phyloP scores from a whole-genome alignment of 64 coral and sea anemone genomes.

The Porites australiensis region DNA sequence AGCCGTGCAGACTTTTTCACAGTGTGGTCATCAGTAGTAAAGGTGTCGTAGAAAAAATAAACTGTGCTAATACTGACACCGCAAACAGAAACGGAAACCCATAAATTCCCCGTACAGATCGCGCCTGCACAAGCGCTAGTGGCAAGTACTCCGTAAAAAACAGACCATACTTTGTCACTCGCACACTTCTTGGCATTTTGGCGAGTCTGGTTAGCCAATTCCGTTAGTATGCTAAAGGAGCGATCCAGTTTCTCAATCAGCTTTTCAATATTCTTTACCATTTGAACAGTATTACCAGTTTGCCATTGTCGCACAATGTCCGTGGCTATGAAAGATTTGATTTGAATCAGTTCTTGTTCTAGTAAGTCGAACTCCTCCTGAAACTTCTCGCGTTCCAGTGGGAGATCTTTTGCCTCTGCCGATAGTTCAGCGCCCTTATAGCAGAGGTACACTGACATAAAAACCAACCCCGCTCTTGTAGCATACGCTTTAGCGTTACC shows the following conservation, averaged over 20 bases:
- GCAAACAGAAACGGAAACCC: neutral
- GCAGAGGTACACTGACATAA: neutral
- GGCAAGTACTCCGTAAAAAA: neutral
- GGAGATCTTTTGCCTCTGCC: neutral
- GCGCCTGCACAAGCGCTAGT: neutral
- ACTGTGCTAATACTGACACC: neutral
- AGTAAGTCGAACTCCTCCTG: neutral
- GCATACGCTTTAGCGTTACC: neutral
- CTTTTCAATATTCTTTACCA: neutral
- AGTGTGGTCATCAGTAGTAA: neutral
- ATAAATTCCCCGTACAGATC: neutral
- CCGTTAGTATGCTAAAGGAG: neutral
- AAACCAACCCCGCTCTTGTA: neutral
- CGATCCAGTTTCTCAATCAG: neutral
- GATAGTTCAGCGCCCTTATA: neutral
- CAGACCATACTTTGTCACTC: neutral
- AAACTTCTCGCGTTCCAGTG: neutral
- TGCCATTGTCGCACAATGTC: neutral
- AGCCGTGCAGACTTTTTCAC: neutral
- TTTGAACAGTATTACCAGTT: neutral
- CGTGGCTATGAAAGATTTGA: neutral
- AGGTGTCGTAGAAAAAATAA: neutral
- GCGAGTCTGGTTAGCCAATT: neutral
- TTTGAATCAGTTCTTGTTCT: neutral
- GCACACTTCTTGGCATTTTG: neutral